Base-by-base conservation (phyloP, 1,140 invertebrate genomes). In the Chironomus striatipennis region DNA sequence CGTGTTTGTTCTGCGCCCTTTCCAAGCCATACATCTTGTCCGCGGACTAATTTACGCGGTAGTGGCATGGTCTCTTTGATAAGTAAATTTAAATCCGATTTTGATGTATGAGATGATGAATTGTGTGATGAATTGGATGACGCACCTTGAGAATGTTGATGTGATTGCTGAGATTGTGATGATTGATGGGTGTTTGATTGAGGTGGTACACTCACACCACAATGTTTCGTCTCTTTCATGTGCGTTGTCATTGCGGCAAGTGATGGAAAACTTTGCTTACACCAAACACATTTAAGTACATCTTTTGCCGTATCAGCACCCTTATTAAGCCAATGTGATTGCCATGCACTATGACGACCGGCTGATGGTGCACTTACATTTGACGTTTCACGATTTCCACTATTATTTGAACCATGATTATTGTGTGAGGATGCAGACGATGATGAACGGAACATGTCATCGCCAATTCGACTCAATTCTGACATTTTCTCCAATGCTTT, bases 21-120 rank as follows among this genome's bases (percentile, higher is more conserved):
- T 17, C 97, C 97, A 75, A 99, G 83, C 97, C 97, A 99, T 20
- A 98, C 97, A 80, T 99, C 97, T 82, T 99, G 97, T 5, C 97
- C 97, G 24, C 97, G 88, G 0, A 99, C 97, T 76, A 99, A 85
- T 83, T 98, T 98, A 75, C 95, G 86, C 15, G 95, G 95, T 77
- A 97, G 84, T 17, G 94, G 94, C 90, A 97, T 95, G 4, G 93
- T 95, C 82, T 97, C 94, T 83, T 96, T 95, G 77, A 95, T 94
- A 43, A 94, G 83, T 80, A 94, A 87, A 81, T 94, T 94, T 76
- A 94, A 82, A 81, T 93, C 92, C 21, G 90, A 90, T 79, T 93
- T 93, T 74, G 83, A 86, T 10, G 85, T 87, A 74, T 86, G 83
- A 15, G 85, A 84, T 10, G 86, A 82, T 18, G 82, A 79, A 74